Base-by-base conservation (phyloP, 1,140 invertebrate species). In the Andricus grossulariae region DNA sequence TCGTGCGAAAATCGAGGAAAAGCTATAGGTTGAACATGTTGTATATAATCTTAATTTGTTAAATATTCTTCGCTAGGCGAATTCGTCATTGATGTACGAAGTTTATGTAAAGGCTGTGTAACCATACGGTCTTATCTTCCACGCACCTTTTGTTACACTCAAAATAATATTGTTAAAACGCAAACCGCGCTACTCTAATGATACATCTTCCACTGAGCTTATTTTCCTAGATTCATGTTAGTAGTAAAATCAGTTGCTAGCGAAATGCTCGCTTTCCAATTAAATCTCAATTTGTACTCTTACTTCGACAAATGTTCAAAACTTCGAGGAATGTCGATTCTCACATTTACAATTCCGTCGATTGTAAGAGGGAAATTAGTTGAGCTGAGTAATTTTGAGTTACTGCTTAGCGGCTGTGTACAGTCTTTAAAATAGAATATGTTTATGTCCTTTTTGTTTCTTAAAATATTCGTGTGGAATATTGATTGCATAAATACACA, bases 21-120 rank as follows among this genome's bases (percentile, higher is more conserved):
- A 72, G 50, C 11, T 50, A 16, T 72, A 50, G 45, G 45, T 21
- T 52, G 45, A 72, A 72, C 50, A 72, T 52, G 71, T 50, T 72
- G 50, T 25, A 72, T 19, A 72, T 52, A 72, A 72, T 19, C 45
- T 75, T 70, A 75, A 70, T 54, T 76, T 71, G 70, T 76, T 76
- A 45, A 71, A 71, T 72, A 76, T 79, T 55, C 71, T 45, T 72
- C 73, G 77, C 74, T 57, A 76, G 72, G 72, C 19, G 50, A 79
- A 81, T 81, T 76, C 76, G 74, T 81, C 73, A 83, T 83, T 81
- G 80, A 66, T 66, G 82, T 81, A 82, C 80, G 72, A 81, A 83
- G 80, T 72, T 79, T 82, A 73, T 54, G 66, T 76, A 79, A 83
- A 73, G 82, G 82, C 82, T 83, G 82, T 83, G 82, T 83, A 82